Evolutionary conservation across 2,888 invertebrate genomes (phyloP).

Genomic region (Phragmatobia fuliginosa): DNA sequence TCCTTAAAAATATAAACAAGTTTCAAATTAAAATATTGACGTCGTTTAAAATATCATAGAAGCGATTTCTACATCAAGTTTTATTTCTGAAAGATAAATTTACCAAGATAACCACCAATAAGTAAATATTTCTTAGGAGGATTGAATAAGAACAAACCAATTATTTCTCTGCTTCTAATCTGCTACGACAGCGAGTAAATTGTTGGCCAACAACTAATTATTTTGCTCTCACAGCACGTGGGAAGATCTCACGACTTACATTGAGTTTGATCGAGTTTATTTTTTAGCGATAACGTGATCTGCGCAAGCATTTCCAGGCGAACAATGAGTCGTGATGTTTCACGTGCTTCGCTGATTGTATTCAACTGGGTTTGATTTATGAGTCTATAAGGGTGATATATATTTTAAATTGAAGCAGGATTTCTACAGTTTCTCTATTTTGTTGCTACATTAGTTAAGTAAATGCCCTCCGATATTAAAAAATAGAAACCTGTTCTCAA

Average conservation of each 20-base stretch:
- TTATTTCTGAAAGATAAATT: not conserved
- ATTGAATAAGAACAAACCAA: conserved; percentile 32
- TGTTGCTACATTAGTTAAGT: conserved; percentile 67
- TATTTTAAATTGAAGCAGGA: conserved; percentile 55
- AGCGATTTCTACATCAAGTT: not conserved
- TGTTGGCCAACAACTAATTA: conserved; percentile 76
- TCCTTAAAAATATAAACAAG: not conserved
- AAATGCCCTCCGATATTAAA: conserved; percentile 72
- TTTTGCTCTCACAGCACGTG: conserved; percentile 68
- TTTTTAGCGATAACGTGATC: conserved; percentile 70
- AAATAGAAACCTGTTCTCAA: conserved; percentile 78
- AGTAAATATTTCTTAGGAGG: conserved; percentile 9
- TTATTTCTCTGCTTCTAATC: conserved; percentile 44
- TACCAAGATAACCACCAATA: not conserved
- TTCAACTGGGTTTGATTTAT: conserved; percentile 60
- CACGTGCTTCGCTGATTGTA: conserved; percentile 54
- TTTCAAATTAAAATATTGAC: not conserved
- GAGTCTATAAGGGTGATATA: conserved; percentile 55
- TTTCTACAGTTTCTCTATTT: conserved; percentile 46
- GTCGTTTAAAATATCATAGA: too few species aligned
- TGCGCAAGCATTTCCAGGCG: conserved; percentile 57
- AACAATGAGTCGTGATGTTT: conserved; percentile 66
- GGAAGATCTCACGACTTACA: conserved; percentile 76
- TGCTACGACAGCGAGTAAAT: conserved; percentile 63
- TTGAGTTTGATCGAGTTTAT: conserved; percentile 70